phyloP scores from a whole-genome alignment of 37 sponge, comb jelly and placozoan genomes.

The Oscarella lobularis region DNA sequence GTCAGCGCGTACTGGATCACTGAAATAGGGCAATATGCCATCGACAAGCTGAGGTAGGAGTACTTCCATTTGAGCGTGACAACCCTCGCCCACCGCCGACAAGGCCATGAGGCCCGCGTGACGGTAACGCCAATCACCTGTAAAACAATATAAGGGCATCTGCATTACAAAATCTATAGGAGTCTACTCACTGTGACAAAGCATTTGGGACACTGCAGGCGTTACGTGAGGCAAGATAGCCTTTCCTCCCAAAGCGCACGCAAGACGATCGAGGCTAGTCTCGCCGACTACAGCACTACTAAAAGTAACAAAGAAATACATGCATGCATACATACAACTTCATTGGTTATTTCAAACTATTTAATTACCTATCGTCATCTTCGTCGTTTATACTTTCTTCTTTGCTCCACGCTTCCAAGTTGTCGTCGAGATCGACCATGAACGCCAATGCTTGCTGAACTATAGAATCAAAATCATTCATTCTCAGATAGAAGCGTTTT shows the following conservation, averaged over 20 bases:
- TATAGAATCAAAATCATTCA: not conserved
- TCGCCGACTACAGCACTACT: conserved; percentile 79
- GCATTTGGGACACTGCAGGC: conserved; percentile 64
- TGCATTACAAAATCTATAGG: too few relatives aligned
- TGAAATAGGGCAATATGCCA: conserved; percentile 65
- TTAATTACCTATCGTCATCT: conserved; percentile 27
- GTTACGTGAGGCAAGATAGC: conserved; percentile 80
- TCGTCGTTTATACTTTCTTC: conserved; percentile 79
- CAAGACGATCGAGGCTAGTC: conserved; percentile 80
- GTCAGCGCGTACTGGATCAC: conserved; percentile 38
- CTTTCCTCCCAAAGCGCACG: conserved; percentile 89
- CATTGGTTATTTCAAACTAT: not conserved
- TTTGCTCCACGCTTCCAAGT: conserved; percentile 44
- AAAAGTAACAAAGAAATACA: not conserved
- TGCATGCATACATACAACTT: not conserved
- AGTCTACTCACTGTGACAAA: conserved; percentile 10
- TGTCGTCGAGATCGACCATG: conserved; percentile 79
- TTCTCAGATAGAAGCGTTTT: not conserved
- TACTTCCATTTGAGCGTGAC: conserved; percentile 76
- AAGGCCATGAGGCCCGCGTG: conserved; percentile 92
- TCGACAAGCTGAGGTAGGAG: conserved; percentile 61
- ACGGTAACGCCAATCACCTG: conserved; percentile 79
- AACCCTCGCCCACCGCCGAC: conserved; percentile 91
- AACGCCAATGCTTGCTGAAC: conserved; percentile 43
- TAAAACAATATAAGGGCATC: too few relatives aligned